A percentile compares a stretch with the other conserved stretches of the same genome.
These are phyloP conservation scores for Leptopilina myrica DNA, from an alignment of 2,888 invertebrate genomes.

Conservation along the genomic window DNA sequence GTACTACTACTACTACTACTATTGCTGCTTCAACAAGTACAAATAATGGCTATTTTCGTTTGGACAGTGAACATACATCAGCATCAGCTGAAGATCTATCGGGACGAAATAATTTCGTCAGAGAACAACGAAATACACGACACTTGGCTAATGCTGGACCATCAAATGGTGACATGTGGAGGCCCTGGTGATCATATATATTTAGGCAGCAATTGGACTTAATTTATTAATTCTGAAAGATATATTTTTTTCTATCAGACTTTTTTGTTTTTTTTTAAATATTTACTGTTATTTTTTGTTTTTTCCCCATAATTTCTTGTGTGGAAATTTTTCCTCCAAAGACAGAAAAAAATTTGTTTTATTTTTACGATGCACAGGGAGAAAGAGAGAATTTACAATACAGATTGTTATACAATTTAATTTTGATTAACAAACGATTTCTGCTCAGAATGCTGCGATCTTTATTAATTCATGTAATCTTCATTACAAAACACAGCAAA, in stretches of 20 bases:
- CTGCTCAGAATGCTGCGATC: too few relatives aligned
- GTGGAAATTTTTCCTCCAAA: too few relatives aligned
- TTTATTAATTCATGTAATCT: too few relatives aligned
- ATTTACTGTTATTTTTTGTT: background rate
- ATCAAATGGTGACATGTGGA: conserved; percentile 79
- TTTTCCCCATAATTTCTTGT: too few relatives aligned
- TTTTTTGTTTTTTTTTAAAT: background rate
- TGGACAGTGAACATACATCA: conserved; percentile 54
- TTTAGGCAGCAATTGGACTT: background rate
- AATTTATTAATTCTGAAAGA: too few relatives aligned
- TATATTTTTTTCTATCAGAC: background rate
- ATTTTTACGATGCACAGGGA: too few relatives aligned
- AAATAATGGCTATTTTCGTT: conserved; percentile 48
- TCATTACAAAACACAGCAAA: too few relatives aligned
- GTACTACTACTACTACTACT: conserved; percentile 23
- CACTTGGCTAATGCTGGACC: conserved; percentile 69
- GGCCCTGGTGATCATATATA: conserved; percentile 77
- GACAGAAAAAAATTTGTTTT: too few relatives aligned
- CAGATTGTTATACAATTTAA: too few relatives aligned
- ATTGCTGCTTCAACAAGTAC: conserved; percentile 55
- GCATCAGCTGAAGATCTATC: conserved; percentile 63
- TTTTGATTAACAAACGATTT: too few relatives aligned
- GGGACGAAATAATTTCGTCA: conserved; percentile 52
- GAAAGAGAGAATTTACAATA: too few relatives aligned
- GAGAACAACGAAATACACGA: conserved; percentile 37